Conservation (phyloP, 2,797 vertebrate genomes). For the Poeciliopsis turneri region DNA sequence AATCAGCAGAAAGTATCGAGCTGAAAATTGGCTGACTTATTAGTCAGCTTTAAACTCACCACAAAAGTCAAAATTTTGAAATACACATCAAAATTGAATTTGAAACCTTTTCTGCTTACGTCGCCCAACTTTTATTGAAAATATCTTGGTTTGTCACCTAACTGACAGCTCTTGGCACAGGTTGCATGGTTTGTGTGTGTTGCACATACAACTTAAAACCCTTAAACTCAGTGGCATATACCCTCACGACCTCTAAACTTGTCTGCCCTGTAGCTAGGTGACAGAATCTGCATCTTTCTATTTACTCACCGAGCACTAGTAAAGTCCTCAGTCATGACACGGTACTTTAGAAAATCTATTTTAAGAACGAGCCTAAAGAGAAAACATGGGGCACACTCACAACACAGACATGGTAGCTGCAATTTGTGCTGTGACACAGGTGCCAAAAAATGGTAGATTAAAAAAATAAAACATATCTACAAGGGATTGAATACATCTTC, state of each 20-base stretch:
- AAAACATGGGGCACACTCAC: slow-evolving; percentile 1
- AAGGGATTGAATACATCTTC: neutral
- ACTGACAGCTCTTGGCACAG: neutral
- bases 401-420: slow-evolving; percentile 3
- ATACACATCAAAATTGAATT: neutral
- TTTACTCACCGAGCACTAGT: neutral
- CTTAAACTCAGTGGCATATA: neutral
- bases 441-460: neutral
- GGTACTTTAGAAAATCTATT: slow-evolving; percentile 21
- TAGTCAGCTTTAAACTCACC: neutral
- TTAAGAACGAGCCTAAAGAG: slow-evolving; percentile 24
- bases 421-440: slow-evolving; percentile 39
- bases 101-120: neutral
- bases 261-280: slow-evolving; percentile 24
- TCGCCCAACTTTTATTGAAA: neutral
- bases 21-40: neutral
- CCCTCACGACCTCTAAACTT: slow-evolving; percentile 14
- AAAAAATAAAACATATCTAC: neutral
- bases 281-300: slow-evolving; percentile 6
- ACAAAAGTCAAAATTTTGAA: neutral
- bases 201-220: neutral
- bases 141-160: neutral
- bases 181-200: neutral
- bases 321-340: slow-evolving; percentile 15
- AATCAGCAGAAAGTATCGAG: neutral